Percentiles rank a stretch among this genome's conserved stretches.
Conservation (phyloP, 2,797 vertebrate species). For the Syngnathus acus region DNA sequence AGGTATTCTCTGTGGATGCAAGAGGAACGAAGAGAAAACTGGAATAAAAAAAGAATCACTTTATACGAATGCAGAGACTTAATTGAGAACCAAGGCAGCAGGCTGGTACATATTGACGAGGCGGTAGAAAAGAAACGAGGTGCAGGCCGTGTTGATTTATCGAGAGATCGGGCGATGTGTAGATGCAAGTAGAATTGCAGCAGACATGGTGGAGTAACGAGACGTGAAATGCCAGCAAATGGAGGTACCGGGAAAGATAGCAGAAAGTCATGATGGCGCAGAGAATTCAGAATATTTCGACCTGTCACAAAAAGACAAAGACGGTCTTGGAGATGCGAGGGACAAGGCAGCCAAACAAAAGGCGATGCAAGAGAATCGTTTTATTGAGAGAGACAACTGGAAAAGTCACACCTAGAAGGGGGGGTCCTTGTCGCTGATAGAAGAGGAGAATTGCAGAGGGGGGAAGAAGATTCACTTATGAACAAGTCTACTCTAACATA, state of each 20-base stretch:
- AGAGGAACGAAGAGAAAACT: neutral
- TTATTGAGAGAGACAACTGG: neutral
- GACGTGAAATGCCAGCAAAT: neutral
- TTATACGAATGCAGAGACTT: neutral
- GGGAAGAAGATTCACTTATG: neutral
- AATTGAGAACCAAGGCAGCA: slow-evolving; percentile 1
- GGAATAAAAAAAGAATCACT: neutral
- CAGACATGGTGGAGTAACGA: neutral
- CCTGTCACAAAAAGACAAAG: slow-evolving; percentile 13
- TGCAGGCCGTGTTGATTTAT: neutral
- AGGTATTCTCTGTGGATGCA: neutral
- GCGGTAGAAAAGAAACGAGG: neutral
- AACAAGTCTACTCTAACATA: neutral
- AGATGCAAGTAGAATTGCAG: slow-evolving; percentile 1
- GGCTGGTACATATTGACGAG: neutral
- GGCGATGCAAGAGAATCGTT: neutral
- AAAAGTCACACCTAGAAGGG: neutral
- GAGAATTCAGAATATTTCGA: neutral
- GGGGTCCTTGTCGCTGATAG: neutral
- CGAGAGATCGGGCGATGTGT: neutral
- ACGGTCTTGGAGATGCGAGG: slow-evolving; percentile 39
- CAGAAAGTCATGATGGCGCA: neutral
- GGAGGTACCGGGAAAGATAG: neutral
- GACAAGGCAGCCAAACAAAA: slow-evolving; percentile 26
- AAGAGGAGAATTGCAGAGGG: neutral